Conservation (phyloP, 2,888 invertebrate genomes). For the Ormyrus nitidulus region DNA sequence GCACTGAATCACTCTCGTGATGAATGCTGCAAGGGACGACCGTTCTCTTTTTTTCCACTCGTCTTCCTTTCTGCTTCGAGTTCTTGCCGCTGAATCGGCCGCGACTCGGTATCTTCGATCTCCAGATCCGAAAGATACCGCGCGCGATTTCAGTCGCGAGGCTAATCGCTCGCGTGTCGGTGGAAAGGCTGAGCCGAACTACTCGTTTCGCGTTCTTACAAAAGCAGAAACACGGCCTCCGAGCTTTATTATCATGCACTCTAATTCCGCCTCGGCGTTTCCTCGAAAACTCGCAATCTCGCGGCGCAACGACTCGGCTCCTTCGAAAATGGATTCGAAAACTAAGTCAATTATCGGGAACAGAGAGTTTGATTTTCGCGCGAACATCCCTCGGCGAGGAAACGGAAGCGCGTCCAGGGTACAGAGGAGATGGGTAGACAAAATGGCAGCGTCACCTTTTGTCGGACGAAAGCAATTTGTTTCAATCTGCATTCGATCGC, state of each 20-base stretch:
- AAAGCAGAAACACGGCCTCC: no score
- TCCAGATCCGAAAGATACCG: no score
- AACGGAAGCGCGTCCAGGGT: background rate
- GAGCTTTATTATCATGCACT: no score
- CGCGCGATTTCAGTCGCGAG: background rate
- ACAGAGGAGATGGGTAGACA: background rate
- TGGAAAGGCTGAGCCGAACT: constrained; percentile 19
- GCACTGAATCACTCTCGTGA: no score
- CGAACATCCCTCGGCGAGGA: constrained; percentile 12
- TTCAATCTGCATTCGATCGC: constrained; percentile 64
- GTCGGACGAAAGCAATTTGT: constrained; percentile 62
- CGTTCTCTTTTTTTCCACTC: no score
- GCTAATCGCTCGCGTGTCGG: constrained; percentile 4
- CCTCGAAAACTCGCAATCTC: background rate
- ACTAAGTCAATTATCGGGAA: background rate
- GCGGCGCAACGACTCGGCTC: no score
- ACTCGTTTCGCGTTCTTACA: constrained; percentile 1
- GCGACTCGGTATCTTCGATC: no score
- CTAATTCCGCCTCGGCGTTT: no score
- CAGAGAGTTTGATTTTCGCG: constrained; percentile 12
- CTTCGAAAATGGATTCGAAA: background rate
- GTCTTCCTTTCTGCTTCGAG: no score
- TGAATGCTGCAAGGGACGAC: no score
- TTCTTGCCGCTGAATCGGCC: no score
- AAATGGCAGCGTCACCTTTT: constrained; percentile 25